These are phyloP conservation scores for Agonopterix heracliana DNA, from an alignment of 2,888 invertebrate genomes.

Conservation along the genomic window DNA sequence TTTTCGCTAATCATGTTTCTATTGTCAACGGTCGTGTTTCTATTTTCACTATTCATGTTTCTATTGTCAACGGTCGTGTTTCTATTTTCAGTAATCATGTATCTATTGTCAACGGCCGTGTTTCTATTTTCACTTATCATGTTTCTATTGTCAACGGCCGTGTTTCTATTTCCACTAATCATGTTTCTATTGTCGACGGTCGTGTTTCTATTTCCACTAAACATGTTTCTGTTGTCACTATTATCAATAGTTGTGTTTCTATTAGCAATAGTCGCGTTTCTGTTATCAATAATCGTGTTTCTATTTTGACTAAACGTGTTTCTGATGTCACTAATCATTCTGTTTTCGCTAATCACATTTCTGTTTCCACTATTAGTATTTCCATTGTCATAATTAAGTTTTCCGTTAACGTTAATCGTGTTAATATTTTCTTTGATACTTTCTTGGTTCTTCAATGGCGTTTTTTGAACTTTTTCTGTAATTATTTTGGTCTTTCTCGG, in stretches of 20 bases:
- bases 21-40: neutral
- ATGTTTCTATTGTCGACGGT: neutral
- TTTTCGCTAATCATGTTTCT: neutral
- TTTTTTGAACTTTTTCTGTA: neutral
- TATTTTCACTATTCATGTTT: neutral
- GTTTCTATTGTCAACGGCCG: neutral
- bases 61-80: neutral
- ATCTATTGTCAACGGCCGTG: neutral
- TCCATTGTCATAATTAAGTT: no score
- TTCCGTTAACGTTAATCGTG: no score
- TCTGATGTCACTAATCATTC: neutral
- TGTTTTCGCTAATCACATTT: no score
- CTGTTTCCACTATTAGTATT: no score
- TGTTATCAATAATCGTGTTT: neutral
- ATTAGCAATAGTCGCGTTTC: neutral
- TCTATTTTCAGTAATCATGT: neutral
- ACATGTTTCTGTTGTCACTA: neutral
- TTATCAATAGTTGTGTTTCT: neutral
- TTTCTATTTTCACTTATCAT: no score
- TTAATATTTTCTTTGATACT: no score
- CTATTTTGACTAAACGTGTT: neutral
- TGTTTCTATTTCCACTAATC: neutral
- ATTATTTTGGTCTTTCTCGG: constrained; percentile 4
- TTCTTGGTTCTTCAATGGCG: no score
- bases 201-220: neutral